Evolutionary conservation across 23 tunicate species (phyloP).

Genomic region (Halocynthia aurantium): DNA sequence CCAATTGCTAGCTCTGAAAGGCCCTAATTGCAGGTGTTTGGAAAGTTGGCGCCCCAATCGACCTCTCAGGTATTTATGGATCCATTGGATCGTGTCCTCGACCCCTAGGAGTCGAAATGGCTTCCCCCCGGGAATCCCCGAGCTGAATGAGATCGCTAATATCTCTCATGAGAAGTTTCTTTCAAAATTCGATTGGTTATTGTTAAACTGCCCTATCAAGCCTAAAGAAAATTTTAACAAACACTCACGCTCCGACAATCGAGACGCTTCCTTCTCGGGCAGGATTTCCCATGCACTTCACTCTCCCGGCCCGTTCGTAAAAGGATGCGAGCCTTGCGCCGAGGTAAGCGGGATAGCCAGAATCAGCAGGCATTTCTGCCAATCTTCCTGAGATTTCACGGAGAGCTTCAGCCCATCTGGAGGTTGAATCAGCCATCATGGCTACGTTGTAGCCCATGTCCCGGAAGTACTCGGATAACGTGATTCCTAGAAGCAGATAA

Average conservation of each 20-base stretch:
- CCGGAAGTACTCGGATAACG: constrained; percentile 95
- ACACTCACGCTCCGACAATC: constrained; percentile 97
- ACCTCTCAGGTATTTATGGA: too few relatives aligned
- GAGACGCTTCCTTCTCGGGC: constrained; percentile 93
- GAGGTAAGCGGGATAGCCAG: constrained; percentile 98
- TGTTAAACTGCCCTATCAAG: background rate
- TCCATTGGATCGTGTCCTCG: too few relatives aligned
- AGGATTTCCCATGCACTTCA: constrained; percentile 92
- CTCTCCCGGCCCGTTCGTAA: constrained; percentile 97
- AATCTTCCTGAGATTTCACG: constrained; percentile 99
- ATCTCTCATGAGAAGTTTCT: too few relatives aligned
- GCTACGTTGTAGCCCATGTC: constrained; percentile 99
- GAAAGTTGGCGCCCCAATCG: too few relatives aligned
- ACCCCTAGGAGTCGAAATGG: too few relatives aligned
- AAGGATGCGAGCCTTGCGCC: constrained; percentile 97
- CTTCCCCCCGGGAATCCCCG: too few relatives aligned
- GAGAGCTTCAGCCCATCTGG: constrained; percentile 99
- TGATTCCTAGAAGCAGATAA: constrained; percentile 53
- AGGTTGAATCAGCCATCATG: constrained; percentile 99
- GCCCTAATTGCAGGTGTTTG: too few relatives aligned
- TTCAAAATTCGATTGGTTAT: too few relatives aligned
- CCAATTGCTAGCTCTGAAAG: too few relatives aligned
- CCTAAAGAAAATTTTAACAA: too few relatives aligned
- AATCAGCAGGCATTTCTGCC: constrained; percentile 99
- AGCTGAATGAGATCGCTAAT: too few relatives aligned